Conservation (phyloP, 1,140 invertebrate species). For the Megalopta genalis region DNA sequence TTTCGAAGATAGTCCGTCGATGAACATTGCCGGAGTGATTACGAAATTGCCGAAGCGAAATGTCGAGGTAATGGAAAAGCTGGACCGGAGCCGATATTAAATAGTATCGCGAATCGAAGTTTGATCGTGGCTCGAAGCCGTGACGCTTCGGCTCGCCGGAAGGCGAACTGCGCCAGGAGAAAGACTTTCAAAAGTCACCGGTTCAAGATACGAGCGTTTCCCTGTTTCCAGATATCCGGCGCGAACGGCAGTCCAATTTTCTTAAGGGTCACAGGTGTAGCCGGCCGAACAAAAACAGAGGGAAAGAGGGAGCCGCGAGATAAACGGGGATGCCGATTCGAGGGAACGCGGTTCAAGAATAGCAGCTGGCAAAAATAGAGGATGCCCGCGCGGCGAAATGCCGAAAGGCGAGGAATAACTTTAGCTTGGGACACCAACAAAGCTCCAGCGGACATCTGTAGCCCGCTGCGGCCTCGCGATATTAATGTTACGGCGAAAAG, state of each 20-base stretch:
- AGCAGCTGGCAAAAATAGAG: slow-evolving; percentile 57
- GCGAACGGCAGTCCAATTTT: slow-evolving; percentile 4
- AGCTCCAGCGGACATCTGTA: slow-evolving; percentile 27
- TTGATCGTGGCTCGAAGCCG: background rate
- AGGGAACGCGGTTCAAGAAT: slow-evolving; percentile 43
- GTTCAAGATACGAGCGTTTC: background rate
- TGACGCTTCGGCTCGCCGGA: background rate
- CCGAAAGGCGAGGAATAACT: slow-evolving; percentile 50
- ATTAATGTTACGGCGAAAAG: slow-evolving; percentile 49
- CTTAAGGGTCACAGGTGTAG: slow-evolving; percentile 31
- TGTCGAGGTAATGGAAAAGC: too few relatives aligned
- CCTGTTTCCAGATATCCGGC: background rate
- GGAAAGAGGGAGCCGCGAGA: background rate
- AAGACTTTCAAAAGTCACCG: background rate
- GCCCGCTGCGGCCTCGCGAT: slow-evolving; percentile 20
- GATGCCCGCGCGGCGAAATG: slow-evolving; percentile 37
- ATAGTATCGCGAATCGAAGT: too few relatives aligned
- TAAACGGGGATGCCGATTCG: slow-evolving; percentile 16
- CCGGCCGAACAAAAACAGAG: background rate
- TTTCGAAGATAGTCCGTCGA: too few relatives aligned
- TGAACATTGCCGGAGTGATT: too few relatives aligned
- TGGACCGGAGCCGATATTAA: too few relatives aligned
- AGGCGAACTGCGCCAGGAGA: background rate
- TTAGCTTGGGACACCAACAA: slow-evolving; percentile 41
- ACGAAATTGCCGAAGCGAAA: too few relatives aligned